A percentile compares a stretch with the other conserved stretches of the same genome.
Evolutionary conservation across 2,888 invertebrate species (phyloP).

Genomic region (Altica lythri): DNA sequence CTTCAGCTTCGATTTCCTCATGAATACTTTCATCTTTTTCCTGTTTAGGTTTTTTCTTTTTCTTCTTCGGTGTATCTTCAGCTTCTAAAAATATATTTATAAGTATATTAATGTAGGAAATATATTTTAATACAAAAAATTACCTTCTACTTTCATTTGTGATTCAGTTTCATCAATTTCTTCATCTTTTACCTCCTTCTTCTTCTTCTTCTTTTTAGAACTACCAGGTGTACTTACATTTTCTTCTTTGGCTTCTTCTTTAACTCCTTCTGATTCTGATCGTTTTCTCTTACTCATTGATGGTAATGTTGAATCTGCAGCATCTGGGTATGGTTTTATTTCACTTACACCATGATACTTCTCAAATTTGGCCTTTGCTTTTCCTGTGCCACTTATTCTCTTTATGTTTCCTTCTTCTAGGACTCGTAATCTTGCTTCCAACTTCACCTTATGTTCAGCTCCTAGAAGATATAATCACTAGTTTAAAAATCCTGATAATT

Average conservation of each 20-base stretch:
- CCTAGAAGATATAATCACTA: too few relatives aligned
- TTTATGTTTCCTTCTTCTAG: conserved; percentile 85
- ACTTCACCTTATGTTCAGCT: conserved; percentile 84
- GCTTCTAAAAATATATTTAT: conserved; percentile 10
- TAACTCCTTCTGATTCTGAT: conserved; percentile 56
- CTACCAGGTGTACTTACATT: conserved; percentile 6
- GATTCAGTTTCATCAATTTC: conserved; percentile 35
- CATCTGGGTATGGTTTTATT: conserved; percentile 73
- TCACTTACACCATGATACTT: conserved; percentile 91
- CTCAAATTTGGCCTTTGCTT: conserved; percentile 87
- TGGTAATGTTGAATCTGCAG: conserved; percentile 81
- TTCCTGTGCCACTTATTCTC: conserved; percentile 86
- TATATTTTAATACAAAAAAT: conserved; percentile 2
- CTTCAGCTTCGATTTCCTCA: conserved; percentile 46
- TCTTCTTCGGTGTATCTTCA: conserved; percentile 47
- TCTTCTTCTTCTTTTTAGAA: conserved; percentile 36
- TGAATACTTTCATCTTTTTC: conserved; percentile 45
- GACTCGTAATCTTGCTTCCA: conserved; percentile 78
- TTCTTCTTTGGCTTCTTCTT: conserved; percentile 44
- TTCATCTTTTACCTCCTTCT: conserved; percentile 34
- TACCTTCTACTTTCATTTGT: conserved; percentile 31
- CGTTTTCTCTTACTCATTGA: conserved; percentile 64
- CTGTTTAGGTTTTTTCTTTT: conserved; percentile 48
- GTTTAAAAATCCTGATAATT: too few relatives aligned
- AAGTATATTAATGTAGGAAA: neutral